Conservation (phyloP, 2,797 vertebrate genomes). For the Salarias fasciatus region DNA sequence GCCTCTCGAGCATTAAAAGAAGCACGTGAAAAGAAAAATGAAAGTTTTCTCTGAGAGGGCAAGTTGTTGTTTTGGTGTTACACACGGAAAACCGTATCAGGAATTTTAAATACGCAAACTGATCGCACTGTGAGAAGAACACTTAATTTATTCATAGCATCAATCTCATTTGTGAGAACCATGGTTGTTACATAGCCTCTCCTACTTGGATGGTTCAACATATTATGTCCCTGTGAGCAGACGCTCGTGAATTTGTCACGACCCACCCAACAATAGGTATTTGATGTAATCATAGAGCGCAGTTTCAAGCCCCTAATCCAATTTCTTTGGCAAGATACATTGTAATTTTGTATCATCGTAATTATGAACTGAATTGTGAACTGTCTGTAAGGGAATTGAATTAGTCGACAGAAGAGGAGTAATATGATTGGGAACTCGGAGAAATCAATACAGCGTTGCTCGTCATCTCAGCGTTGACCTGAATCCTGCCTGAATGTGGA, state of each 20-base stretch:
- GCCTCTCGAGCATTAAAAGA: conserved; percentile 37
- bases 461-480: conserved; percentile 73
- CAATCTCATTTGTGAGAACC: conserved; percentile 66
- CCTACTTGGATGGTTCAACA: conserved; percentile 55
- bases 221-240: conserved; percentile 59
- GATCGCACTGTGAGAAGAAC: conserved; percentile 33
- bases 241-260: conserved; percentile 58
- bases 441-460: conserved; percentile 77
- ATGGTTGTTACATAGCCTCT: conserved; percentile 63
- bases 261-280: conserved; percentile 70
- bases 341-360: conserved; percentile 75
- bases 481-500: conserved; percentile 75
- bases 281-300: conserved; percentile 76
- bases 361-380: conserved; percentile 81
- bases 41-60: conserved; percentile 44
- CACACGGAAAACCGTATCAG: no score
- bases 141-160: conserved; percentile 65
- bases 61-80: conserved; percentile 24
- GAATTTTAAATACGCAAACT: conserved; percentile 21
- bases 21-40: conserved; percentile 15
- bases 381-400: conserved; percentile 76
- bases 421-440: conserved; percentile 79
- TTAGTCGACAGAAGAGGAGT: conserved; percentile 74
- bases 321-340: conserved; percentile 74
- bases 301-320: conserved; percentile 77